Percentiles rank a stretch among this genome's conserved stretches.
Evolutionary conservation across 2,797 vertebrate genomes (phyloP).

Genomic region (Gymnoscopelus microlampas): DNA sequence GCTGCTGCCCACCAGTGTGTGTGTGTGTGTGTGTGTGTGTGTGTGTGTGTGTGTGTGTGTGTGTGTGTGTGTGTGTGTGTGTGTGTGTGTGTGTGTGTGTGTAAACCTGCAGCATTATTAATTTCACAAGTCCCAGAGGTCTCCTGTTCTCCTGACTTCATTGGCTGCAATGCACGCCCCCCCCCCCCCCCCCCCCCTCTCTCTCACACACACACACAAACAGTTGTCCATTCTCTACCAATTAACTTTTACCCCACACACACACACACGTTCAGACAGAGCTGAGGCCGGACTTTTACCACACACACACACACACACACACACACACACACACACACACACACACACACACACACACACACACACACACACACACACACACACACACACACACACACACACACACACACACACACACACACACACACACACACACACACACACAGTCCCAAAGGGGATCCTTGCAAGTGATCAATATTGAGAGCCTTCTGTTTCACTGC

Average conservation of each 20-base stretch:
- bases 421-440: conserved; percentile 7
- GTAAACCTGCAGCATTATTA: too few species aligned
- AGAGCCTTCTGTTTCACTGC: conserved; percentile 35
- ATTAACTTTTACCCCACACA: conserved; percentile 2
- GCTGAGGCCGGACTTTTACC: too few species aligned
- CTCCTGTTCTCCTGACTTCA: too few species aligned
- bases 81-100: background rate
- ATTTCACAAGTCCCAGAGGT: too few species aligned
- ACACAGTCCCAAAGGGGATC: conserved; percentile 34
- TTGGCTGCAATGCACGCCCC: too few species aligned
- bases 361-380: conserved; percentile 8
- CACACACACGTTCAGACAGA: too few species aligned
- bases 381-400: conserved; percentile 9
- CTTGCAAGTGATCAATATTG: conserved; percentile 39
- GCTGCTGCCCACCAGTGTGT: background rate
- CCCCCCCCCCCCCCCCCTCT: too few species aligned
- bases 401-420: conserved; percentile 15
- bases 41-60: background rate
- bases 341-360: conserved; percentile 13
- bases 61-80: background rate
- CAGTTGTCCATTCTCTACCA: too few species aligned
- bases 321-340: conserved; percentile 7
- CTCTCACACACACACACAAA: background rate
- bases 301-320: conserved; percentile 22
- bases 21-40: background rate